Percentiles rank a stretch among this genome's conserved stretches.
These are phyloP conservation scores for Tetragnatha montana DNA, from an alignment of 2,888 invertebrate genomes.

Conservation along the genomic window DNA sequence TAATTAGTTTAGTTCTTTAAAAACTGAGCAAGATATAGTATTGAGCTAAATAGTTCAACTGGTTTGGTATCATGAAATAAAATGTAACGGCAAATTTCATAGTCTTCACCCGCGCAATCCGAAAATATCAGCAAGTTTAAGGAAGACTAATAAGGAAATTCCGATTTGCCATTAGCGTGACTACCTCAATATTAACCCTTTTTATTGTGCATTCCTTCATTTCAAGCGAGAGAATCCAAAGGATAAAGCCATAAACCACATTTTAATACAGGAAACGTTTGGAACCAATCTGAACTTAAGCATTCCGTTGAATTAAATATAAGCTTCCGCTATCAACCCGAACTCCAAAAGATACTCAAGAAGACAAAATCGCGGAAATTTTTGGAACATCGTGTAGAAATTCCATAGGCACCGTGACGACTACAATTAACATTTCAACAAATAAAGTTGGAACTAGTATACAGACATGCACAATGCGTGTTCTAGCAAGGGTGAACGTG, in stretches of 20 bases:
- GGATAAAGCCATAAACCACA: background rate
- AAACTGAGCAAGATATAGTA: too few species aligned
- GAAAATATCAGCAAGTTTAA: too few species aligned
- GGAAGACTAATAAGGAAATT: too few species aligned
- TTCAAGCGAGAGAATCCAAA: background rate
- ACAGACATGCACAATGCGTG: background rate
- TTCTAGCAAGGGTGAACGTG: background rate
- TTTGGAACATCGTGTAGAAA: background rate
- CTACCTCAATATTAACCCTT: too few species aligned
- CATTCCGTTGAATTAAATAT: background rate
- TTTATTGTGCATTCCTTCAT: too few species aligned
- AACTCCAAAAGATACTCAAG: background rate
- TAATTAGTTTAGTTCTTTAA: too few species aligned
- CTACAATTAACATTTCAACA: constrained; percentile 17
- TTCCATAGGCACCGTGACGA: background rate
- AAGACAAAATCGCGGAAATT: background rate
- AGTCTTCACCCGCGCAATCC: too few species aligned
- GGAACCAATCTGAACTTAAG: background rate
- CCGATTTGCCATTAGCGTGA: too few species aligned
- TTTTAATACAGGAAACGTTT: background rate
- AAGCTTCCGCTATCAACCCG: background rate
- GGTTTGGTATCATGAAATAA: too few species aligned
- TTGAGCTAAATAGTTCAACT: too few species aligned
- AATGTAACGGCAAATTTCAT: too few species aligned
- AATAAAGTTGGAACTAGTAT: constrained; percentile 1